Evolutionary conservation across 1,140 invertebrate species (phyloP), one percentile per base, ranked within the genome.

Genomic region (Tribolium madens): DNA sequence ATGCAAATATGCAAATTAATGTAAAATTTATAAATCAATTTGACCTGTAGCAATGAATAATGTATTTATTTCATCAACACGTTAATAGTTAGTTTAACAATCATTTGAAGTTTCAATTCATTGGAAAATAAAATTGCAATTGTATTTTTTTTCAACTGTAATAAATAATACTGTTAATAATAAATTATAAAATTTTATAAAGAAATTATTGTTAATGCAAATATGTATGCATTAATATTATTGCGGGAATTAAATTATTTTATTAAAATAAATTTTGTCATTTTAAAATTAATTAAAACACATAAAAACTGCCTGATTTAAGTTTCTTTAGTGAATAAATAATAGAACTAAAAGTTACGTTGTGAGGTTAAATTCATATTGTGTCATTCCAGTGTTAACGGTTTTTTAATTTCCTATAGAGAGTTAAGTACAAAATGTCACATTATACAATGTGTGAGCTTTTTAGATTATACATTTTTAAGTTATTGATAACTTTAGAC

Each of bases 11-110:
- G 48, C 48, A 50, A 50, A 50, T 50, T 3, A 50, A 50, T 50
- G 12, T 50, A 50, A 50, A 50, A 50, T 50, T 50, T 50, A 50
- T 50, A 50, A 50, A 50, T 50, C 48, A 50, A 50, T 50, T 50
- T 50, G 48, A 50, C 48, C 15, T 50, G 48, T 14, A 50, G 15
- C 15, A 50, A 50, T 50, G 48, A 50, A 50, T 50, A 50, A 50
- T 50, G 15, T 50, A 50, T 50, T 50, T 50, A 50, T 50, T 50
- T 50, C 48, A 50, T 14, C 48, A 15, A 50, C 48, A 50, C 13
- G 48, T 15, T 42, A 42, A 42, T 42, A 4, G 36, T 42, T 42
- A 9, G 36, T 42, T 42, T 42, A 42, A 42, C 36, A 42, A 42
- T 42, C 36, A 42, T 42, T 42, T 42, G 4, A 42, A 42, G 2